phyloP scores from a whole-genome alignment of 2,888 invertebrate genomes.

The Drosophila demipolita region DNA sequence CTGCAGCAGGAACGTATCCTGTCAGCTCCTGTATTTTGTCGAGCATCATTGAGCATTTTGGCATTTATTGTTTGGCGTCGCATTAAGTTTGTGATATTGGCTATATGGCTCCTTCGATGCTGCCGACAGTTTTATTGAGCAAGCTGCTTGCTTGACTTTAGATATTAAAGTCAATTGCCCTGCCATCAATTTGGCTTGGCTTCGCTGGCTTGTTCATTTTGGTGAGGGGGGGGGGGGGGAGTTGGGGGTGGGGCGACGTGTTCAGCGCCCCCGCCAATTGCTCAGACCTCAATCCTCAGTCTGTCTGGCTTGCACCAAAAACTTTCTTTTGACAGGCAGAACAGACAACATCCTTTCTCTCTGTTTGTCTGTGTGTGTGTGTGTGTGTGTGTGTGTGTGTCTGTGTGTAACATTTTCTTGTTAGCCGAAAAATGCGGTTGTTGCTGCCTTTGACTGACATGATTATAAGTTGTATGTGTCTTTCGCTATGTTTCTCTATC shows the following conservation, averaged over 20 bases:
- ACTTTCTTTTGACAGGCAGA: constrained; percentile 57
- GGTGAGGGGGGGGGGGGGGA: not conserved
- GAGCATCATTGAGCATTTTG: constrained; percentile 61
- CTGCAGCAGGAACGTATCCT: constrained; percentile 20
- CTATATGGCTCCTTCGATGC: constrained; percentile 49
- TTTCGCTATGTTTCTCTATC: constrained; percentile 32
- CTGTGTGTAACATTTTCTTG: constrained; percentile 57
- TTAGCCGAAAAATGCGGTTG: constrained; percentile 60
- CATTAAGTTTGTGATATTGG: constrained; percentile 56
- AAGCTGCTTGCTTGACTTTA: constrained; percentile 31
- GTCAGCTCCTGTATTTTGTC: constrained; percentile 38
- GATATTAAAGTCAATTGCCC: constrained; percentile 68
- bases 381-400: constrained; percentile 10
- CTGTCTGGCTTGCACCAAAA: constrained; percentile 46
- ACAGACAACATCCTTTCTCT: constrained; percentile 41
- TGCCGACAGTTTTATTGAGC: constrained; percentile 69
- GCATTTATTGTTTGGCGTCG: constrained; percentile 63
- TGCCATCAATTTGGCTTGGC: constrained; percentile 42
- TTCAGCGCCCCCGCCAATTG: not conserved
- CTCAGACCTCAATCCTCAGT: not conserved
- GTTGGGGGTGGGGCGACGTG: not conserved
- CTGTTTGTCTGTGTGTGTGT: not conserved
- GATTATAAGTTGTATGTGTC: constrained; percentile 76
- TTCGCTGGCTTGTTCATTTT: constrained; percentile 15
- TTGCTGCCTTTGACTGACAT: constrained; percentile 79